phyloP scores from a whole-genome alignment of 2,113 vertebrate genomes.

The Carassius gibelio region DNA sequence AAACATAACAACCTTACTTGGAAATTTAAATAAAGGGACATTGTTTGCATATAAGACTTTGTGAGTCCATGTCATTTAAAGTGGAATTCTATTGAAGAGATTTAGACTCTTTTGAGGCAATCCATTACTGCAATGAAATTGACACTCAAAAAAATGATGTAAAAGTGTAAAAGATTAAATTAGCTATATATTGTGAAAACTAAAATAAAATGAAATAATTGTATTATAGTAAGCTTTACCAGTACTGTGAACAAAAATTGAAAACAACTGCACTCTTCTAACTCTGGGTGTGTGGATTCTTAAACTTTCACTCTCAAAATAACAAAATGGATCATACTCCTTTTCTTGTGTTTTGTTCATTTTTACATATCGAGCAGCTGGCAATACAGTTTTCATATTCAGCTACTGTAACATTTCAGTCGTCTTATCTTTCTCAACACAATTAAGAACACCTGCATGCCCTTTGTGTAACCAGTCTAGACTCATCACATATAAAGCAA shows the following conservation, averaged over 20 bases:
- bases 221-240: too few species aligned
- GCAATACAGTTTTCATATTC: not conserved
- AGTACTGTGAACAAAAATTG: too few species aligned
- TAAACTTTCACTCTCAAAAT: too few species aligned
- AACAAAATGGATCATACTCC: too few species aligned
- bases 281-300: too few species aligned
- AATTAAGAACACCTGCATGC: not conserved
- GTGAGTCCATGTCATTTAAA: not conserved
- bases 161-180: not conserved
- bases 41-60: not conserved
- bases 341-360: too few species aligned
- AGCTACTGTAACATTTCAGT: not conserved
- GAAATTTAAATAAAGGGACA: not conserved
- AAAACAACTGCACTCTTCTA: too few species aligned
- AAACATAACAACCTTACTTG: constrained; percentile 20
- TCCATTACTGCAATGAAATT: not conserved
- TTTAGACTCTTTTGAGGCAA: constrained; percentile 5
- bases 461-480: not conserved
- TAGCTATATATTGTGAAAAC: not conserved
- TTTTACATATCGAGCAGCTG: not conserved
- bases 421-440: not conserved
- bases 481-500: not conserved
- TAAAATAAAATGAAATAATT: not conserved
- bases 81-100: not conserved
- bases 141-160: not conserved